Percentiles rank a stretch among this genome's conserved stretches.
Conservation (phyloP, 2,113 vertebrate genomes). For the Sebastes schlegelii region DNA sequence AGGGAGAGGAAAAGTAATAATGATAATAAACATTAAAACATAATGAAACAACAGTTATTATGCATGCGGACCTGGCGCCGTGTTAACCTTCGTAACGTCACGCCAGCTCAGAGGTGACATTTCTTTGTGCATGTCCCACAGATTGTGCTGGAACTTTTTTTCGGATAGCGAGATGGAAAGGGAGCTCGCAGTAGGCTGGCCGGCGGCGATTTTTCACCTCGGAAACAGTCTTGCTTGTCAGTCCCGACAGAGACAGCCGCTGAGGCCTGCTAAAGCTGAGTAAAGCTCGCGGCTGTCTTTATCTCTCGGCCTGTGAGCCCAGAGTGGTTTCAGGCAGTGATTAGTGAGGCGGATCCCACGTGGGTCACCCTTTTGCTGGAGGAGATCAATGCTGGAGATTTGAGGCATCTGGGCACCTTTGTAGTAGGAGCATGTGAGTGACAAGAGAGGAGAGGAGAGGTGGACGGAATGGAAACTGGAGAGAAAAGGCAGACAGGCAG, state of each 20-base stretch:
- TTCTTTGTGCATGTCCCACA: constrained; percentile 59
- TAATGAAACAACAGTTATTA: constrained; percentile 61
- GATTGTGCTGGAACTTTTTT: constrained; percentile 57
- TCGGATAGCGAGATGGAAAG: constrained; percentile 59
- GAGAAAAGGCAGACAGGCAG: constrained; percentile 45
- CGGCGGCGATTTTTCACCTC: constrained; percentile 74
- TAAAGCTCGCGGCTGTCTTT: constrained; percentile 79
- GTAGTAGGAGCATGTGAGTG: constrained; percentile 75
- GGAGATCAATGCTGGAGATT: constrained; percentile 79
- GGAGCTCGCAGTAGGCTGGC: constrained; percentile 63
- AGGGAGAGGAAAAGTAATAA: constrained; percentile 32
- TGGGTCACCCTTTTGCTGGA: constrained; percentile 73
- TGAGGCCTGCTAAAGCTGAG: constrained; percentile 76
- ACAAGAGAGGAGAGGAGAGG: constrained; percentile 61
- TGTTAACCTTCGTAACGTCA: constrained; percentile 38
- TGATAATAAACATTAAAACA: constrained; percentile 69
- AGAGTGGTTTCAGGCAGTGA: constrained; percentile 79
- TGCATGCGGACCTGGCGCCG: constrained; percentile 45
- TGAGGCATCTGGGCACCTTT: constrained; percentile 76
- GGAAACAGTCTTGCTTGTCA: constrained; percentile 74
- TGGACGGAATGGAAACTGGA: constrained; percentile 55
- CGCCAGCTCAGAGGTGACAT: constrained; percentile 73
- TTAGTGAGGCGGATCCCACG: constrained; percentile 76
- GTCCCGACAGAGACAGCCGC: constrained; percentile 68
- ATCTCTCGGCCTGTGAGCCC: constrained; percentile 77